Conservation (phyloP, 2,888 invertebrate species). For the Nesidiocoris tenuis region DNA sequence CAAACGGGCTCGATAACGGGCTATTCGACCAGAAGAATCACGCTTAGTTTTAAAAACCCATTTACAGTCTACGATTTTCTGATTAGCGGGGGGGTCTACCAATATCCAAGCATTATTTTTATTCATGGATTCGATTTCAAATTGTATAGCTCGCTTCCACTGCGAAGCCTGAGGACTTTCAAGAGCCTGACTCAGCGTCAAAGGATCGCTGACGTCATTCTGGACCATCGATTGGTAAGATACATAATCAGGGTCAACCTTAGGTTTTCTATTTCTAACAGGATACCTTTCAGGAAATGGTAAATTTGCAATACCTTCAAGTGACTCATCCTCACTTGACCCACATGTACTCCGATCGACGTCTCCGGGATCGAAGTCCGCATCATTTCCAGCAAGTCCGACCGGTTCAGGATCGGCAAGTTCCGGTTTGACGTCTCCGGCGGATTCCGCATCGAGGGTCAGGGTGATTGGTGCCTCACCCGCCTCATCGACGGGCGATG, state of each 20-base stretch:
- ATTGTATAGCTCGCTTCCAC: conserved; percentile 8
- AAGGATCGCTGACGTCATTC: too few relatives aligned
- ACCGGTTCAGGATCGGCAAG: too few relatives aligned
- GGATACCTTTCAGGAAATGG: conserved; percentile 1
- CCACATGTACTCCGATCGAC: background rate
- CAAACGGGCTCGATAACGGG: conserved; percentile 51
- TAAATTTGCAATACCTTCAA: background rate
- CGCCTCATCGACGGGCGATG: too few relatives aligned
- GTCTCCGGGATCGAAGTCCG: background rate
- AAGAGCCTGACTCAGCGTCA: conserved; percentile 2
- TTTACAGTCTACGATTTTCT: conserved; percentile 8
- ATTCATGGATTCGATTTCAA: background rate
- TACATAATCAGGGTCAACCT: background rate
- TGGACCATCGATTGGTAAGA: background rate
- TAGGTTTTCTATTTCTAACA: background rate
- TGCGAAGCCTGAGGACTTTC: background rate
- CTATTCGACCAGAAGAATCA: conserved; percentile 16
- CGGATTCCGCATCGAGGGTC: too few relatives aligned
- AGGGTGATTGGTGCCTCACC: too few relatives aligned
- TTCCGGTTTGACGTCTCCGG: too few relatives aligned
- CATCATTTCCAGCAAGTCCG: background rate
- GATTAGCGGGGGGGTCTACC: conserved; percentile 8
- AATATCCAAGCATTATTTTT: conserved; percentile 18
- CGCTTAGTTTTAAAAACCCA: conserved; percentile 25
- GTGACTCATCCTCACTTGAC: background rate